Base-by-base conservation (phyloP, 2,113 vertebrate species). In the Cynocephalus volans region DNA sequence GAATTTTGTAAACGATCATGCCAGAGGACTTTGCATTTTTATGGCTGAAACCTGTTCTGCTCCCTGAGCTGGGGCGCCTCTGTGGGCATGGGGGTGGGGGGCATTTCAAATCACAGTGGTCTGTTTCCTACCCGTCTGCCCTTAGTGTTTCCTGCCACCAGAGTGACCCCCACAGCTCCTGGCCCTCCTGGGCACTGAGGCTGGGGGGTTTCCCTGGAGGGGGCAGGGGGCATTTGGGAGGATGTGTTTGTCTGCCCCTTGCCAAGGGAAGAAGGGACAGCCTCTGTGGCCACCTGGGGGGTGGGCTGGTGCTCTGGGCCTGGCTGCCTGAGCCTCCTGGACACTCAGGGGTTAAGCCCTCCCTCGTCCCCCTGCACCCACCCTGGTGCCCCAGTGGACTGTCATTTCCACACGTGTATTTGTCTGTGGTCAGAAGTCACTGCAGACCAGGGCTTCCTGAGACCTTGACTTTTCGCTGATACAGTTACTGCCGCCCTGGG, bases 401-500 rank as follows among this genome's bases (percentile, higher is more conserved):
- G 65, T 96, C 93, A 88, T 98, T 98, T 98, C 96, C 97, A 98
- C 98, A 96, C 97, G 41, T 75, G 91, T 97, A 97, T 98, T 98
- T 98, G 97, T 98, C 96, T 95, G 52, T 98, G 98, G 98, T 98
- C 98, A 98, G 98, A 98, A 98, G 98, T 97, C 94, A 94, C 92
- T 96, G 93, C 97, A 95, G 97, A 96, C 95, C 94, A 76, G 95
- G 98, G 98, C 98, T 98, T 96, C 97, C 97, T 73, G 83, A 97
- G 98, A 98, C 98, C 98, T 98, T 97, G 98, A 97, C 98, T 98
- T 98, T 97, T 98, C 96, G 93, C 98, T 98, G 98, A 98, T 98
- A 98, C 97, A 98, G 98, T 98, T 98, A 98, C 98, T 98, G 98
- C 97, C 88, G 97, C 98, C 98, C 98, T 87, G 89, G 98, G 99